Conservation (phyloP, 2,888 invertebrate species). For the Ypsolopha sequella region DNA sequence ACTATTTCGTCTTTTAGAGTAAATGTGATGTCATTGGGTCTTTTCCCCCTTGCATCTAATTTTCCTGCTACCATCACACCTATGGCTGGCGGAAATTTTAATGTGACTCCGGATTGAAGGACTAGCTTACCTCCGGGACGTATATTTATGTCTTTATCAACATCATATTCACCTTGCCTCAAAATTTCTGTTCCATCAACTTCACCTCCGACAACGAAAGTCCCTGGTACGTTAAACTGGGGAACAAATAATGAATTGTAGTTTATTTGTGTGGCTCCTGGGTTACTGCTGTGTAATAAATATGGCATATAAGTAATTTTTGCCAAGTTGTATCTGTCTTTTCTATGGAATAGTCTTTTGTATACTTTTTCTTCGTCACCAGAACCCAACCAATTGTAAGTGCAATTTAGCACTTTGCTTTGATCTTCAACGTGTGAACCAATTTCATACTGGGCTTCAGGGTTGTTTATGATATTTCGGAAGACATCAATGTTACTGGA, state of each 20-base stretch:
- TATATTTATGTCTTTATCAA: constrained; percentile 94
- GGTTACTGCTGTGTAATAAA: constrained; percentile 89
- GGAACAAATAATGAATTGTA: constrained; percentile 83
- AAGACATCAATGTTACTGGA: constrained; percentile 91
- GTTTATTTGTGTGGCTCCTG: constrained; percentile 87
- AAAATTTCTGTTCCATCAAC: constrained; percentile 91
- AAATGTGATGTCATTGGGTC: constrained; percentile 83
- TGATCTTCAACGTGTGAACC: constrained; percentile 96
- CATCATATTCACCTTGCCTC: constrained; percentile 88
- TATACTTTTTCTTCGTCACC: constrained; percentile 81
- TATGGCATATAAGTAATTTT: constrained; percentile 93
- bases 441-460: constrained; percentile 92
- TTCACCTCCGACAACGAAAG: constrained; percentile 87
- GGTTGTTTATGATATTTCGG: constrained; percentile 93
- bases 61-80: constrained; percentile 97
- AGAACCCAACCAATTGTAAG: constrained; percentile 93
- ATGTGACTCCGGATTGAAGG: constrained; percentile 87
- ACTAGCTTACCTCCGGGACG: constrained; percentile 92
- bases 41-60: constrained; percentile 84
- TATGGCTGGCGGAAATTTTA: constrained; percentile 92
- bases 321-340: constrained; percentile 95
- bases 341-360: constrained; percentile 83
- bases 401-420: constrained; percentile 92
- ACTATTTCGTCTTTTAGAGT: constrained; percentile 83
- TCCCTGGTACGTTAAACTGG: constrained; percentile 78